Evolutionary conservation across 2,113 vertebrate genomes (phyloP).

Genomic region (Erpornis zantholeuca): DNA sequence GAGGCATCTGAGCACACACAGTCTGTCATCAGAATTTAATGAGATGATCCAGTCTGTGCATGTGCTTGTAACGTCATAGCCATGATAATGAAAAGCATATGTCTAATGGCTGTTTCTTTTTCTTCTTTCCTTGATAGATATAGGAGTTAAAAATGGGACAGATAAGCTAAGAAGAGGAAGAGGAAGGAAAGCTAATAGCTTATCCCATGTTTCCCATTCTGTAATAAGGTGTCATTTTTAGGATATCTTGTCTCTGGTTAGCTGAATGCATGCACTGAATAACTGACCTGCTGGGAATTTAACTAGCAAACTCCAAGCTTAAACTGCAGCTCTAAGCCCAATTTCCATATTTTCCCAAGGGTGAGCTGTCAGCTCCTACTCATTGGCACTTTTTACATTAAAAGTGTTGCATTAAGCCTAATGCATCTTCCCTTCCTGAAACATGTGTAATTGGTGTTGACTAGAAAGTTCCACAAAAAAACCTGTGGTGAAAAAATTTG

Average conservation of each 20-base stretch:
- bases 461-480: neutral
- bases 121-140: neutral
- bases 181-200: neutral
- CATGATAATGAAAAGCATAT: neutral
- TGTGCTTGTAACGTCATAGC: neutral
- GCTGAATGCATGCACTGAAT: neutral
- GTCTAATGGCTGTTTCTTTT: neutral
- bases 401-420: neutral
- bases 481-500: neutral
- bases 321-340: neutral
- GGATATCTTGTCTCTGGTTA: neutral
- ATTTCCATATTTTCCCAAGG: slow-evolving; percentile 39
- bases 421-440: neutral
- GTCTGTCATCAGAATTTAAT: neutral
- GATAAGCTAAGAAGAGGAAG: neutral
- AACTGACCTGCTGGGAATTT: slow-evolving; percentile 38
- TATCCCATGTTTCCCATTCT: neutral
- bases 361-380: slow-evolving; percentile 13
- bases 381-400: neutral
- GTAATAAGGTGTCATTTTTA: slow-evolving; percentile 21
- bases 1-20: neutral
- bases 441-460: neutral
- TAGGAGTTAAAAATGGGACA: neutral
- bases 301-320: slow-evolving; percentile 22
- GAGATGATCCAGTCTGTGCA: neutral